phyloP scores from a whole-genome alignment of 1,140 invertebrate species.

The Mactra quadrangularis region DNA sequence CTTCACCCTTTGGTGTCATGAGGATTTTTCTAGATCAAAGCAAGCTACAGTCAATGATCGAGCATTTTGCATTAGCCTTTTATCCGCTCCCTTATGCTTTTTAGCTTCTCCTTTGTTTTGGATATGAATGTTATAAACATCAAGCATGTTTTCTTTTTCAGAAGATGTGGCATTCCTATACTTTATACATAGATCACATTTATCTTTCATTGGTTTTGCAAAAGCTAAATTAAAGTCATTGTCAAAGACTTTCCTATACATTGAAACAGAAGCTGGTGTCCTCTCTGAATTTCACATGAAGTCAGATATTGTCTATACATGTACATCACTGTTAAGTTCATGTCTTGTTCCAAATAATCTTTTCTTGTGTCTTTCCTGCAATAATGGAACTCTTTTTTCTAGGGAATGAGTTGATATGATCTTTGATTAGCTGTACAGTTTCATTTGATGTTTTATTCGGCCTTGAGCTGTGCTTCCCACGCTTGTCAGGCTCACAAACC shows the following conservation, averaged over 20 bases:
- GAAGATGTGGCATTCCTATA: slow-evolving; percentile 11
- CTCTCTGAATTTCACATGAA: not conserved
- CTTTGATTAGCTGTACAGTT: not conserved
- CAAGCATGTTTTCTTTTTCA: not conserved
- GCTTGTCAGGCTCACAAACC: not conserved
- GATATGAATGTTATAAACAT: slow-evolving; percentile 14
- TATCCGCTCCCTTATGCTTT: slow-evolving; percentile 17
- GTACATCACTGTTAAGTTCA: slow-evolving; percentile 31
- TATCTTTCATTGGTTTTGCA: slow-evolving; percentile 12
- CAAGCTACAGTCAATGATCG: slow-evolving; percentile 25
- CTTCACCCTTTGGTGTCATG: slow-evolving; percentile 2
- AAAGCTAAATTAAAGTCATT: slow-evolving; percentile 22
- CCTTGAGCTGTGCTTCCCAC: not conserved
- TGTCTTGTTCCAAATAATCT: slow-evolving; percentile 1
- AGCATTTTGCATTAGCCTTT: not conserved
- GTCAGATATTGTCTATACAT: slow-evolving; percentile 3
- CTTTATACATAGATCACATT: slow-evolving; percentile 26
- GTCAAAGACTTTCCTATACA: slow-evolving; percentile 34
- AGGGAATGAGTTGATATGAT: slow-evolving; percentile 26
- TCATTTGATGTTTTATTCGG: slow-evolving; percentile 17
- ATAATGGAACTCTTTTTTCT: slow-evolving; percentile 22
- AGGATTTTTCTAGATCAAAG: slow-evolving; percentile 42
- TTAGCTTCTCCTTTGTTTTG: slow-evolving; percentile 21
- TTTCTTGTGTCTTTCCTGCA: slow-evolving; percentile 37
- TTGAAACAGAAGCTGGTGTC: slow-evolving; percentile 15